A percentile compares a stretch with the other conserved stretches of the same genome.
phyloP scores from a whole-genome alignment of 2,113 vertebrate genomes.

The Charina bottae region DNA sequence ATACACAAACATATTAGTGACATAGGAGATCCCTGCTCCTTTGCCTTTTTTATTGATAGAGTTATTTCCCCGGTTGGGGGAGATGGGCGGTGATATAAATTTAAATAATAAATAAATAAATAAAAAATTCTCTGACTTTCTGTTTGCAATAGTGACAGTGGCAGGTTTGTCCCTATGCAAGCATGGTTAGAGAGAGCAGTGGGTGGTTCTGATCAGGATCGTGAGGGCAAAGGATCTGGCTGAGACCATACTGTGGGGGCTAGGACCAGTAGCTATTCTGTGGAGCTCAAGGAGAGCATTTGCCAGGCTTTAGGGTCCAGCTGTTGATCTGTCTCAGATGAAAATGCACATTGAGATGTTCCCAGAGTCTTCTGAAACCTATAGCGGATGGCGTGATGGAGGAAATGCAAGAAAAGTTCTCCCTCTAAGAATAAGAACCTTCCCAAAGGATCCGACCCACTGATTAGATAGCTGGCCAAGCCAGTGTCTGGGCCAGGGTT shows the following conservation, averaged over 20 bases:
- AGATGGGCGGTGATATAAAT: no score
- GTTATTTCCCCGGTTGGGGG: no score
- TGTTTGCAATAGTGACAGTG: neutral
- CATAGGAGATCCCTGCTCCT: neutral
- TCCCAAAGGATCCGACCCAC: neutral
- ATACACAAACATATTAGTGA: neutral
- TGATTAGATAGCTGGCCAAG: neutral
- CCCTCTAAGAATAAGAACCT: neutral
- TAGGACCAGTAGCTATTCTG: neutral
- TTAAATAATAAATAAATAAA: no score
- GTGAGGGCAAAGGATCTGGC: neutral
- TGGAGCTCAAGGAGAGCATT: neutral
- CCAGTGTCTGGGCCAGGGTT: neutral
- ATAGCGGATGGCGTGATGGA: neutral
- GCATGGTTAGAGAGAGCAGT: neutral
- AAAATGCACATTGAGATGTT: neutral
- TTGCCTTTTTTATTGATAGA: neutral
- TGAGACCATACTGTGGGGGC: neutral
- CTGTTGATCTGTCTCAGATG: neutral
- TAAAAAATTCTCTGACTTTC: neutral
- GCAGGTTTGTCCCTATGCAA: neutral
- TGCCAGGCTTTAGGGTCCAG: neutral
- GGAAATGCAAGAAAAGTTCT: neutral
- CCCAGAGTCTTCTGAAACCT: neutral
- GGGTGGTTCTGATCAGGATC: neutral